These are phyloP conservation scores for Polia nebulosa DNA, from an alignment of 2,888 invertebrate species.

Conservation along the genomic window DNA sequence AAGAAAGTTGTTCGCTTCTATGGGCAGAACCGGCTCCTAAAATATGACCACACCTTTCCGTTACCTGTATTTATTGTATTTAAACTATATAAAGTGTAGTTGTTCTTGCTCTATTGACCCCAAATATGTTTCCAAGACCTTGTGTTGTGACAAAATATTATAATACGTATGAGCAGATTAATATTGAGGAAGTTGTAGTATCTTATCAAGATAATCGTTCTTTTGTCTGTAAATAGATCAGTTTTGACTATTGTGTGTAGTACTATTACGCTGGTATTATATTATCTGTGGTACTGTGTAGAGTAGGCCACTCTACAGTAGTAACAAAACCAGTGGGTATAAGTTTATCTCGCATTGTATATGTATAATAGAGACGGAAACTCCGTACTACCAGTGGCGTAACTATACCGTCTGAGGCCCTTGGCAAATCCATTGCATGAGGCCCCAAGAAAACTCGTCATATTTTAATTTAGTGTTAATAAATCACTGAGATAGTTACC, in stretches of 20 bases:
- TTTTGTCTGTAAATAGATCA: neutral
- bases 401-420: no score
- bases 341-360: no score
- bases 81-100: neutral
- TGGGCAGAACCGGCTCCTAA: no score
- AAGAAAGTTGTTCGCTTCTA: no score
- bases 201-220: slow-evolving; percentile 3
- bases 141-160: slow-evolving; percentile 11
- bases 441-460: no score
- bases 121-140: neutral
- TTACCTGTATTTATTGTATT: neutral
- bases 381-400: neutral
- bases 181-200: neutral
- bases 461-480: no score
- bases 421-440: no score
- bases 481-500: no score
- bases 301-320: neutral
- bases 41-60: no score
- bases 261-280: neutral
- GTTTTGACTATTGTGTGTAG: neutral
- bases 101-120: neutral
- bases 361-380: neutral
- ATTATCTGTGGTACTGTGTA: neutral
- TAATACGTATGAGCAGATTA: neutral
- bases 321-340: neutral